Conservation (phyloP, 2,797 vertebrate genomes). For the Acanthis flammea region DNA sequence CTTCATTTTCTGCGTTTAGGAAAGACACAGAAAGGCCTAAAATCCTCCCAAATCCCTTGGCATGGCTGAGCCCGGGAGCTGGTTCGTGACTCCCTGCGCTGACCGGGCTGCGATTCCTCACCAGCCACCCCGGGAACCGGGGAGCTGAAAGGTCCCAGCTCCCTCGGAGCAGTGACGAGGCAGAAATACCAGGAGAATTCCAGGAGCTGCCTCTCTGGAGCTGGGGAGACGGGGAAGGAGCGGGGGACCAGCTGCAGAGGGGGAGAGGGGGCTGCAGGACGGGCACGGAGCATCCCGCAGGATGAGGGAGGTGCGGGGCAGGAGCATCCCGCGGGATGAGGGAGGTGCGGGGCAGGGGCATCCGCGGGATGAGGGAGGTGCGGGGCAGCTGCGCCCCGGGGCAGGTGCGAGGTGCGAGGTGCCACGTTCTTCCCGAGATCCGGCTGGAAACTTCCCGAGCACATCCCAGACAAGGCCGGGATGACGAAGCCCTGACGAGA, state of each 20-base stretch:
- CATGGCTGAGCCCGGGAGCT: neutral
- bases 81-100: neutral
- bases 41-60: conserved; percentile 35
- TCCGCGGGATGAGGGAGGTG: no score
- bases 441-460: neutral
- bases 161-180: neutral
- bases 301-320: no score
- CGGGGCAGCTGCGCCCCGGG: neutral
- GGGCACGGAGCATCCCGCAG: accelerated
- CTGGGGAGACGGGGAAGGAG: neutral
- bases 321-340: no score
- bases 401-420: neutral
- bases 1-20: conserved; percentile 57
- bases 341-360: no score
- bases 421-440: neutral
- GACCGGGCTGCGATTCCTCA: neutral
- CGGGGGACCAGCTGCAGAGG: neutral
- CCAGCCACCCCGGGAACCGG: accelerated
- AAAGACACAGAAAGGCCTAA: conserved; percentile 49
- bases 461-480: neutral
- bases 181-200: neutral
- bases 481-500: conserved; percentile 25
- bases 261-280: accelerated
- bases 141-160: neutral
- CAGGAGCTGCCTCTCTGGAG: neutral